Evolutionary conservation across 2,888 invertebrate genomes (phyloP), one percentile per base, ranked within the genome.

Genomic region (Sicus ferrugineus): DNA sequence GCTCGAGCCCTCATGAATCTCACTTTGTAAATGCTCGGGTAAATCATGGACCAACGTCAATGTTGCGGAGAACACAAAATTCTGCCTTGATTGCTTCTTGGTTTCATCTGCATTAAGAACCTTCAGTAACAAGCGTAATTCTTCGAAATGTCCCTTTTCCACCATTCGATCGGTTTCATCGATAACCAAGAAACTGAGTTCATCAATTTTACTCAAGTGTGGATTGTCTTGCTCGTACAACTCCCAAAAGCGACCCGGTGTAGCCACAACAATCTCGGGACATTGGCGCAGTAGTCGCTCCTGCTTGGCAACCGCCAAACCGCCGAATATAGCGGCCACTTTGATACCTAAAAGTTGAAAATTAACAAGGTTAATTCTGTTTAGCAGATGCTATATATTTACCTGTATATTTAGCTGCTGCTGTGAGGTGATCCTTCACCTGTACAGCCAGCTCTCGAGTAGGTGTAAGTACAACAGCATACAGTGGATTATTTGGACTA

Each of bases 101-200:
- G 78, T 80, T 48, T 90, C 89, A 76, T 92, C 91, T 16, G 86
- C 85, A 83, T 98, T 97, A 6, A 98, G 87, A 0, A 91, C 86
- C 74, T 93, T 93, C 4, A 99, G 82, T 48, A 99, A 85, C 16
- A 91, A 89, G 26, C 92, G 89, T 2, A 99, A 84, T 85, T 99
- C 98, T 74, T 94, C 92, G 83, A 98, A 99, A 83, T 99, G 98
- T 0, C 96, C 96, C 75, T 91, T 92, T 82, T 99, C 98, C 19
- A 98, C 87, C 98, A 99, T 98, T 71, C 99, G 89, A 85, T 99
- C 99, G 0, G 98, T 98, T 87, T 99, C 99, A 84, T 99, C 99
- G 75, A 98, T 94, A 0, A 96, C 97, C 73, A 99, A 86, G 84
- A 91, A 95, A 80, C 95, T 96, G 58, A 94, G 89, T 64, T 89